phyloP scores from a whole-genome alignment of 2,888 invertebrate genomes.

The Eudasyphora cyanicolor region DNA sequence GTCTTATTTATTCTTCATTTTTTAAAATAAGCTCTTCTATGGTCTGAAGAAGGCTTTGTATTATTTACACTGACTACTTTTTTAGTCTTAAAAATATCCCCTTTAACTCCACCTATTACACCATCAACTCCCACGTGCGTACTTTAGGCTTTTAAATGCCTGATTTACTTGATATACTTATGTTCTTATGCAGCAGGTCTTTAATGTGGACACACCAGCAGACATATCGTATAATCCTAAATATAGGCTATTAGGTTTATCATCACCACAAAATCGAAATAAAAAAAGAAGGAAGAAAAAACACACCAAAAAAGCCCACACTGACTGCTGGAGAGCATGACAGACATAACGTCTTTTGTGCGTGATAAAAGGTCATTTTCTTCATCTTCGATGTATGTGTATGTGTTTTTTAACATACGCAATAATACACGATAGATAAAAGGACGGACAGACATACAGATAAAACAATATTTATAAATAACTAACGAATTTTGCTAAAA shows the following conservation, averaged over 20 bases:
- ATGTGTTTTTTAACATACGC: not conserved
- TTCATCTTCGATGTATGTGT: not conserved
- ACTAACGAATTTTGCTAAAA: not conserved
- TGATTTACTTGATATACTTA: no score
- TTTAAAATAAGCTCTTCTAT: no score
- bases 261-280: not conserved
- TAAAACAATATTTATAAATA: not conserved
- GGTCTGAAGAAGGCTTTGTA: no score
- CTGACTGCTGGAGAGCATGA: not conserved
- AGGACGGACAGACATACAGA: not conserved
- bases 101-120: no score
- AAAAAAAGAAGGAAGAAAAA: not conserved
- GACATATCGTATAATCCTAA: conserved; percentile 30
- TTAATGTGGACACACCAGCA: not conserved
- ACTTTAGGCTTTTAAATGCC: no score
- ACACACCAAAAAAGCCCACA: not conserved
- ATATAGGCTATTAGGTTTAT: conserved; percentile 42
- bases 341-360: conserved; percentile 39
- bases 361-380: conserved; percentile 39
- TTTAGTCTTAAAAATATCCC: no score
- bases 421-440: no score
- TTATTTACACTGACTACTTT: no score
- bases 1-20: no score
- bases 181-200: no score
- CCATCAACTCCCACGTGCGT: no score